Base-by-base conservation (phyloP, 1,140 invertebrate species). In the Laupala kohalensis region DNA sequence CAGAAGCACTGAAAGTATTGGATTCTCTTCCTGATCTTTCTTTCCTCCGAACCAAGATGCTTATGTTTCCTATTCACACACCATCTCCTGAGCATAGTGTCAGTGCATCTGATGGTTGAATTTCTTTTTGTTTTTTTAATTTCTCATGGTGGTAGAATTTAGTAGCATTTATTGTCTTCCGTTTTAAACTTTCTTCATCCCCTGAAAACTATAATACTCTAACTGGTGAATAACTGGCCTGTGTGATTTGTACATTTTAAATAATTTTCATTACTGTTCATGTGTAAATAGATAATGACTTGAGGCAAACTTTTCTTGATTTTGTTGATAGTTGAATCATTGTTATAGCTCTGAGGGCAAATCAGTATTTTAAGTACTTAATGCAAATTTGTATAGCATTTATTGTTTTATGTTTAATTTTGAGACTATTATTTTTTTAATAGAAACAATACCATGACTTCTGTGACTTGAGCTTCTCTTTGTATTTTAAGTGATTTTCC, bases 21-120 rank as follows among this genome's bases (percentile, higher is more conserved):
- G 71, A 72, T 13, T 24, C 23, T 19, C 65, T 72, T 27, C 71
- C 71, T n/a, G 67, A 72, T 24, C 67, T 72, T 6, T 72, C 71
- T 24, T 72, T 72, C n/a, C n/a, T 72, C 23, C 65, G 29, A 37
- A 28, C 71, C 19, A 67, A 68, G 26, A 28, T 69, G 0, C 71
- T 72, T 4, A 64, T 68, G 65, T 72, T 72, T 24, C 71, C 71
- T 5, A 26, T 71, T 25, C 63, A 28, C 6, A 24, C 30, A 4
- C 27, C 67, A 19, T 68, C 28, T n/a, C 67, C 28, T 30, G 37
- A 53, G 37, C 37, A 53, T 19, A 4, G 9, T 53, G 37, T 53
- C 19, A 53, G 37, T 53, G 37, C 37, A 53, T 53, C 37, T 1
- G 37, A 53, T 53, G 37, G 37, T 9, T 53, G 37, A 53, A 53